Percentiles rank a stretch among this genome's conserved stretches.
These are phyloP conservation scores for Epizoanthus rinbou DNA, from an alignment of 92 coral and sea anemone genomes.

Conservation along the genomic window DNA sequence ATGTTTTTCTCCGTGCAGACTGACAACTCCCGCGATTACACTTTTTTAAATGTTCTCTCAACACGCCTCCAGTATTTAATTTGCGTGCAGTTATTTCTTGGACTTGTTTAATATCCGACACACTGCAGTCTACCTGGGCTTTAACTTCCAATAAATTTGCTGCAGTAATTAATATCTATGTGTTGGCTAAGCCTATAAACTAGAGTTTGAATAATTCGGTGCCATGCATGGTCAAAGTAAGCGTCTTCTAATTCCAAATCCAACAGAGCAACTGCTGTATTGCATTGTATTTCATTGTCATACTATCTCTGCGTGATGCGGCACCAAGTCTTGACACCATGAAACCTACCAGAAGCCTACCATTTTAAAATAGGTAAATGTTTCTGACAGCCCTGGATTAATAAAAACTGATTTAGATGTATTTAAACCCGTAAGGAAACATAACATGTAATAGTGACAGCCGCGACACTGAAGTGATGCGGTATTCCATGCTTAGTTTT, in stretches of 20 bases:
- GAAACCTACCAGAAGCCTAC: neutral
- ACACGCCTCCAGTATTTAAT: neutral
- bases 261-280: neutral
- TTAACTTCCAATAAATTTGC: constrained; percentile 15
- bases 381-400: neutral
- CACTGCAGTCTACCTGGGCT: neutral
- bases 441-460: constrained; percentile 1
- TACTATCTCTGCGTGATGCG: too few relatives aligned
- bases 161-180: constrained; percentile 4
- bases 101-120: neutral
- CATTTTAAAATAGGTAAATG: neutral
- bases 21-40: too few relatives aligned
- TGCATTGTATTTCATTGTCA: neutral
- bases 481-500: neutral
- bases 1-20: neutral
- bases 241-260: neutral
- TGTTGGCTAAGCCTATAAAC: neutral
- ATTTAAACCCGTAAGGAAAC: neutral
- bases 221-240: neutral
- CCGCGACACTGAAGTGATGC: neutral
- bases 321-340: too few relatives aligned
- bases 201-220: neutral
- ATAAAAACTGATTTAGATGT: neutral
- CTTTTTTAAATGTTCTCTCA: neutral
- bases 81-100: neutral